A percentile compares a stretch with the other conserved stretches of the same genome.
These are phyloP conservation scores for Pogonus chalceus DNA, from an alignment of 1,140 invertebrate genomes.

Conservation along the genomic window DNA sequence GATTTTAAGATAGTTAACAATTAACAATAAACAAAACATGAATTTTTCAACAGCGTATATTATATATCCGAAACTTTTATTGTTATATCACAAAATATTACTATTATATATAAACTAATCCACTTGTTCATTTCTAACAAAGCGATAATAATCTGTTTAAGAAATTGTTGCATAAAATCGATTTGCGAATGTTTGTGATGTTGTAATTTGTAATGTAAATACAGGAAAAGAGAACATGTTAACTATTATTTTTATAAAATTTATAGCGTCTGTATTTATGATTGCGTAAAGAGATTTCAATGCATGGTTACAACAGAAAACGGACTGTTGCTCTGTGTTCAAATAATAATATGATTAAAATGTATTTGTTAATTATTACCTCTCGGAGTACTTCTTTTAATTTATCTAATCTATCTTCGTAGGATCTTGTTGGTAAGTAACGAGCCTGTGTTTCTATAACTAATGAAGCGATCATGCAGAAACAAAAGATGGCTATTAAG, in stretches of 20 bases:
- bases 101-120: too few species aligned
- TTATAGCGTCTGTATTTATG: conserved; percentile 5
- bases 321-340: background rate
- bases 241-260: background rate
- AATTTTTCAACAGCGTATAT: too few species aligned
- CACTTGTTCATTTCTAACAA: too few species aligned
- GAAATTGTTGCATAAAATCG: background rate
- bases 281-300: conserved; percentile 1
- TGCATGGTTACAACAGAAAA: background rate
- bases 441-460: conserved; percentile 27
- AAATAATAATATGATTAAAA: conserved; percentile 17
- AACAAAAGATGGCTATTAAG: background rate
- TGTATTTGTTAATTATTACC: too few species aligned
- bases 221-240: background rate
- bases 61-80: too few species aligned
- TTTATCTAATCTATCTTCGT: conserved; percentile 44
- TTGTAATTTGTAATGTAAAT: background rate
- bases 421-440: conserved; percentile 44
- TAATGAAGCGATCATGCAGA: background rate
- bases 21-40: too few species aligned
- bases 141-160: background rate
- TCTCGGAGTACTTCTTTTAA: conserved; percentile 45
- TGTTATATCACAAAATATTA: too few species aligned
- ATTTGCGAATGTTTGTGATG: background rate
- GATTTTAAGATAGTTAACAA: too few species aligned